Conservation (phyloP, 2,888 invertebrate genomes). For the Polyommatus iphigenia region DNA sequence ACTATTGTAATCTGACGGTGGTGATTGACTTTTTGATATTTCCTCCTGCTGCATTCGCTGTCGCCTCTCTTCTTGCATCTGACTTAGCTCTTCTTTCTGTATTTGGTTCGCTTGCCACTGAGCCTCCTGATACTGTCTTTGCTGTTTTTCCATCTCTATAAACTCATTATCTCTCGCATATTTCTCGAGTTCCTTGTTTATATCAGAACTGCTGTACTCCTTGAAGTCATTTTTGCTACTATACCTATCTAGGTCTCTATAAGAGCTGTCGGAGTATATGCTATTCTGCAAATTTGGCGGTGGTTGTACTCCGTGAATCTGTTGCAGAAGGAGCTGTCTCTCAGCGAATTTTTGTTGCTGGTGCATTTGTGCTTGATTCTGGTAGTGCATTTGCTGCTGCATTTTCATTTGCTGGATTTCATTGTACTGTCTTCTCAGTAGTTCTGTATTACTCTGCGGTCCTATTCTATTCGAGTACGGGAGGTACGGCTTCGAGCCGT, state of each 20-base stretch:
- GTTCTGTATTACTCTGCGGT: slow-evolving; percentile 80
- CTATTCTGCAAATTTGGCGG: slow-evolving; percentile 75
- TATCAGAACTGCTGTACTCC: slow-evolving; percentile 65
- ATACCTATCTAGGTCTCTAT: slow-evolving; percentile 71
- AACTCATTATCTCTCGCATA: slow-evolving; percentile 68
- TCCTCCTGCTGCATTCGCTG: slow-evolving; percentile 60
- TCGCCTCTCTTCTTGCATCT: slow-evolving; percentile 57
- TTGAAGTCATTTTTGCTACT: slow-evolving; percentile 72
- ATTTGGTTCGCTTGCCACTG: slow-evolving; percentile 68
- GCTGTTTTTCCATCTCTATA: slow-evolving; percentile 65
- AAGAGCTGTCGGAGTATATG: slow-evolving; percentile 72
- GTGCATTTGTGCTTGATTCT: slow-evolving; percentile 82
- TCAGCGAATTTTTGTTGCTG: slow-evolving; percentile 84
- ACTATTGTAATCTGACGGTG: slow-evolving; percentile 60
- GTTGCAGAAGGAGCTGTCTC: slow-evolving; percentile 81
- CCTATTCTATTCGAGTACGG: slow-evolving; percentile 76
- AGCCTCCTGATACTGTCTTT: slow-evolving; percentile 62
- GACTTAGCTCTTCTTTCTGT: slow-evolving; percentile 54
- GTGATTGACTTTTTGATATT: slow-evolving; percentile 61
- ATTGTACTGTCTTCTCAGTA: slow-evolving; percentile 81
- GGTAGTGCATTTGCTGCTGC: slow-evolving; percentile 82
- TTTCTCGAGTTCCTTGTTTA: slow-evolving; percentile 65
- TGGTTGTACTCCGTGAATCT: slow-evolving; percentile 79
- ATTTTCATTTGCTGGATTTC: slow-evolving; percentile 83
- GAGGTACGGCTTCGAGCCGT: slow-evolving; percentile 73